Evolutionary conservation across 2,888 invertebrate species (phyloP), one percentile per base, ranked within the genome.

Genomic region (Callinectes sapidus): DNA sequence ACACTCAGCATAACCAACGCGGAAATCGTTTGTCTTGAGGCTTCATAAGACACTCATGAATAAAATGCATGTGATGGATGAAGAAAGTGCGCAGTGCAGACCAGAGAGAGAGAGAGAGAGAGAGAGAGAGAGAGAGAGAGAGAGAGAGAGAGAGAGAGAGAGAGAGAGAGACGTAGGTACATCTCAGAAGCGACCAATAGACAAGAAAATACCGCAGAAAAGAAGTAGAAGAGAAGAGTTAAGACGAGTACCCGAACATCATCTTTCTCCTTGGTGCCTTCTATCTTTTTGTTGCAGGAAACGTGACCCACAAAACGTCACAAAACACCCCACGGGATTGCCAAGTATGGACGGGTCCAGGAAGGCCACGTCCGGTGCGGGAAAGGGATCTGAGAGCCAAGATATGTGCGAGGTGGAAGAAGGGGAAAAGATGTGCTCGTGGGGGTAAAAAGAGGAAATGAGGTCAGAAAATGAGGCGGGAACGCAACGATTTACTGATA

Each of bases 341-440:
- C 71, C 71, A 23, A 77, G 71, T 28, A 77, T 77, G 28, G 28
- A n/a, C 71, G 13, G 71, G n/a, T 77, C 2, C 32, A 10, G 71
- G 71, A 77, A 77, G 71, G 71, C 13, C 71, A 10, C 13, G 71
- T 77, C 71, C n/a, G 13, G 71, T 61, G 28, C 71, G 28, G 71
- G 71, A 77, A 28, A 77, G n/a, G n/a, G 71, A 77, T 32, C 28
- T 77, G 71, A 77, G 71, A 77, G 71, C n/a, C n/a, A 77, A 77
- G 71, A 77, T 2, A n/a, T n/a, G n/a, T n/a, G 23, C 8, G 10
- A n/a, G 28, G 6, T 13, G 13, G 71, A 28, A 77, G 48, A 77
- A 77, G 71, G 28, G 28, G 6, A 28, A 77, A 61, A 61, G 71
- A 77, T 28, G 71, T n/a, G n/a, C 71, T 77, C 28, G 10, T 77